Evolutionary conservation across 2,888 invertebrate species (phyloP).

Genomic region (Lycophotia porphyrea): DNA sequence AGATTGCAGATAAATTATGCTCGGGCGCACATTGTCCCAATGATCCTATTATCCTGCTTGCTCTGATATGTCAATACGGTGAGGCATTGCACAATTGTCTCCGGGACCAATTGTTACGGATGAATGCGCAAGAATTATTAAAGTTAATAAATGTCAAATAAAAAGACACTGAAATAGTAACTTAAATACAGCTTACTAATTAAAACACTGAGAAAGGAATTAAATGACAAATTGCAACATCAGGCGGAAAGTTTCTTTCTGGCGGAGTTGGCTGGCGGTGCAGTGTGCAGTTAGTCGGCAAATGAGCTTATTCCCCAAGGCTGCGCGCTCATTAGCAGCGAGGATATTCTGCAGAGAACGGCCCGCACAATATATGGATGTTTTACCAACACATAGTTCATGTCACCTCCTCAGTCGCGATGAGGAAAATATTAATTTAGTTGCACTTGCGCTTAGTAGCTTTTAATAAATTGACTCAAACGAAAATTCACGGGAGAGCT

Average conservation of each 20-base stretch:
- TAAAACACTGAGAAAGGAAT: constrained; percentile 74
- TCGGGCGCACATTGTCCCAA: constrained; percentile 69
- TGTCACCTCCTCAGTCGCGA: constrained; percentile 56
- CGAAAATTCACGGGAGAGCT: constrained; percentile 46
- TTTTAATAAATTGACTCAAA: constrained; percentile 50
- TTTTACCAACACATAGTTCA: constrained; percentile 65
- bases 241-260: constrained; percentile 77
- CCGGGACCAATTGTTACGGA: constrained; percentile 60
- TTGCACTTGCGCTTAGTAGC: constrained; percentile 45
- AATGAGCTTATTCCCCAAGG: constrained; percentile 85
- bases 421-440: constrained; percentile 60
- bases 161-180: constrained; percentile 9
- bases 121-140: constrained; percentile 45
- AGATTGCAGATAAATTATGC: constrained; percentile 74
- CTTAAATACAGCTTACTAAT: constrained; percentile 63
- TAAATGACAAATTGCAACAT: constrained; percentile 82
- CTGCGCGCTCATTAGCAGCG: constrained; percentile 81
- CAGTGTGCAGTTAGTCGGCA: constrained; percentile 80
- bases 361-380: constrained; percentile 70
- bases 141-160: constrained; percentile 19
- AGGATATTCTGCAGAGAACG: constrained; percentile 73
- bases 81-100: constrained; percentile 68
- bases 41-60: constrained; percentile 74
- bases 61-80: constrained; percentile 71
- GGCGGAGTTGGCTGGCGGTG: constrained; percentile 75